phyloP scores from a whole-genome alignment of 2,888 invertebrate species.

The Xylophagus ater region DNA sequence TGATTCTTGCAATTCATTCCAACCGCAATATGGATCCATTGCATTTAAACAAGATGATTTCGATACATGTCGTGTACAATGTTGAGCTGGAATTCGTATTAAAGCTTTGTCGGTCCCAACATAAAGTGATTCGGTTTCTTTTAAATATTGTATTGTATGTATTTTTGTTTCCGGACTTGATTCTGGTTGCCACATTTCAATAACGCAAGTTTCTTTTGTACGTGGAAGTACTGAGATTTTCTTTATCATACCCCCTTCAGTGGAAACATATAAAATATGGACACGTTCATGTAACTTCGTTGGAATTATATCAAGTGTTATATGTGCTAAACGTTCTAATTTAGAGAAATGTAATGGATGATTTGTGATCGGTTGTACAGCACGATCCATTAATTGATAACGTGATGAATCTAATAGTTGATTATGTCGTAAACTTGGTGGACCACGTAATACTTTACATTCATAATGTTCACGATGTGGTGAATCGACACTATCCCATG shows the following conservation, averaged over 20 bases:
- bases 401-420: slow-evolving; percentile 53
- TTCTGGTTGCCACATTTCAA: slow-evolving; percentile 72
- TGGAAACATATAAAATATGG: slow-evolving; percentile 72
- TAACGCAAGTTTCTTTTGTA: slow-evolving; percentile 62
- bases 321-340: slow-evolving; percentile 60
- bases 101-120: slow-evolving; percentile 58
- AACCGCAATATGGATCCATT: slow-evolving; percentile 90
- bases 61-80: slow-evolving; percentile 63
- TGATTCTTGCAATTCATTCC: slow-evolving; percentile 65
- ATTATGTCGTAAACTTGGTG: slow-evolving; percentile 28
- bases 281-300: slow-evolving; percentile 59
- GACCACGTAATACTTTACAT: slow-evolving; percentile 42
- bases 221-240: slow-evolving; percentile 68
- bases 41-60: slow-evolving; percentile 65
- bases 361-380: slow-evolving; percentile 62
- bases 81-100: slow-evolving; percentile 62
- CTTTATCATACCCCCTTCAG: slow-evolving; percentile 59
- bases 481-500: slow-evolving; percentile 61
- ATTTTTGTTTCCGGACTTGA: slow-evolving; percentile 42
- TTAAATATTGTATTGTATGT: slow-evolving; percentile 62
- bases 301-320: slow-evolving; percentile 70
- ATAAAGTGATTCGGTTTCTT: slow-evolving; percentile 70
- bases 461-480: slow-evolving; percentile 50
- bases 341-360: slow-evolving; percentile 58
- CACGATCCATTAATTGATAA: slow-evolving; percentile 80